A percentile compares a stretch with the other conserved stretches of the same genome.
phyloP scores from a whole-genome alignment of 2,888 invertebrate genomes.

The Sarcophaga rosellei region DNA sequence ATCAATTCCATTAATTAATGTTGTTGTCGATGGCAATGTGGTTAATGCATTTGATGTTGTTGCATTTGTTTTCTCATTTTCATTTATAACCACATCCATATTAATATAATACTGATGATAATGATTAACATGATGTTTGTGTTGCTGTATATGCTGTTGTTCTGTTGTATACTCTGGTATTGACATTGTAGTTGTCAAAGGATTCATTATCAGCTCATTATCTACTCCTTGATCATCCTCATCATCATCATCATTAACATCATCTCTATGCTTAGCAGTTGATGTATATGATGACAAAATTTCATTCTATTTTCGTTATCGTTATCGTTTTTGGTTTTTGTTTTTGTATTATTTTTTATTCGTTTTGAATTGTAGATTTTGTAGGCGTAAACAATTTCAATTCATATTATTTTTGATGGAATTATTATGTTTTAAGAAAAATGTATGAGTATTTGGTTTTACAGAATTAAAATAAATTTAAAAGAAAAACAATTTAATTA shows the following conservation, averaged over 20 bases:
- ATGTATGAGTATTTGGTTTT: no score
- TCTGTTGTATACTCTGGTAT: slow-evolving; percentile 44
- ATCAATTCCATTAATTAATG: not conserved
- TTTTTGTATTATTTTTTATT: no score
- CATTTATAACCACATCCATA: slow-evolving; percentile 27
- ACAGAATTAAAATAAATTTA: no score
- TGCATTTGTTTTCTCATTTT: slow-evolving; percentile 65
- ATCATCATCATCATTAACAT: slow-evolving; percentile 38
- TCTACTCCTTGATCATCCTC: slow-evolving; percentile 18
- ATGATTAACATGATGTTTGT: slow-evolving; percentile 49
- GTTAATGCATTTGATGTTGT: slow-evolving; percentile 64
- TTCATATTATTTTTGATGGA: no score
- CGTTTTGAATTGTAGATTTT: no score
- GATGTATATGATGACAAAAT: no score
- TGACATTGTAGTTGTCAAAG: slow-evolving; percentile 59
- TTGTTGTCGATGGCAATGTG: slow-evolving; percentile 54
- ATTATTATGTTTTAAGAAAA: no score
- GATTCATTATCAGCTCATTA: slow-evolving; percentile 66
- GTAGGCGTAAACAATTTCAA: no score
- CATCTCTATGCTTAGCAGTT: not conserved
- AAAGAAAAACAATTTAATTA: no score
- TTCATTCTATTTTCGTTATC: no score
- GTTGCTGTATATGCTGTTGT: slow-evolving; percentile 64
- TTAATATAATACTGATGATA: slow-evolving; percentile 40
- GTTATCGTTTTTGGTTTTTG: not conserved